phyloP scores from a whole-genome alignment of 1,140 invertebrate genomes.

The Leptinotarsa defecta region DNA sequence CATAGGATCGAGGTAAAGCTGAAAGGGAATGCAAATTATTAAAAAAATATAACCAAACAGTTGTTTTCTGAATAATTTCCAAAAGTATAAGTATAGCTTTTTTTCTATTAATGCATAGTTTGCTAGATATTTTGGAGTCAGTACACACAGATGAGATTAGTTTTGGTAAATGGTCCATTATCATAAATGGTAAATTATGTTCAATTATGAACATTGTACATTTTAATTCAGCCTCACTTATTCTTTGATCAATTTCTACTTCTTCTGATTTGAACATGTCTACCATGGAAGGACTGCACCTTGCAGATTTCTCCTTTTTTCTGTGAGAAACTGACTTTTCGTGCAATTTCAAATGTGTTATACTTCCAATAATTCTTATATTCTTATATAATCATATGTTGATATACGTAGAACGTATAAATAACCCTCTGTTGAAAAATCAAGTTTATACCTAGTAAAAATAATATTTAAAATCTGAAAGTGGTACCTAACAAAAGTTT shows the following conservation, averaged over 20 bases:
- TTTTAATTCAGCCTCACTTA: constrained; percentile 33
- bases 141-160: constrained; percentile 33
- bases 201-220: constrained; percentile 37
- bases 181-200: constrained; percentile 40
- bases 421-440: too few relatives aligned
- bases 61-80: too few relatives aligned
- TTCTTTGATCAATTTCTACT: constrained; percentile 22
- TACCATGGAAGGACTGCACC: constrained; percentile 4
- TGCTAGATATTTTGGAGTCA: constrained; percentile 34
- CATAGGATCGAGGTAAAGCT: too few relatives aligned
- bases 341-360: constrained; percentile 20
- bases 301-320: neutral
- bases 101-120: constrained; percentile 25
- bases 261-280: constrained; percentile 12
- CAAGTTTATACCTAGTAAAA: too few relatives aligned
- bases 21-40: too few relatives aligned
- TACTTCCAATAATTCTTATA: constrained; percentile 15
- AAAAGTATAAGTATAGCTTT: too few relatives aligned
- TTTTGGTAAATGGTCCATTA: constrained; percentile 38
- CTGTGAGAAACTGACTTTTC: constrained; percentile 1
- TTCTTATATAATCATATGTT: too few relatives aligned
- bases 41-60: too few relatives aligned
- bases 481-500: too few relatives aligned
- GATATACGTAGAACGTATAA: too few relatives aligned
- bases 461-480: too few relatives aligned